Base-by-base conservation (phyloP, 2,797 vertebrate species). In the Morus bassanus region DNA sequence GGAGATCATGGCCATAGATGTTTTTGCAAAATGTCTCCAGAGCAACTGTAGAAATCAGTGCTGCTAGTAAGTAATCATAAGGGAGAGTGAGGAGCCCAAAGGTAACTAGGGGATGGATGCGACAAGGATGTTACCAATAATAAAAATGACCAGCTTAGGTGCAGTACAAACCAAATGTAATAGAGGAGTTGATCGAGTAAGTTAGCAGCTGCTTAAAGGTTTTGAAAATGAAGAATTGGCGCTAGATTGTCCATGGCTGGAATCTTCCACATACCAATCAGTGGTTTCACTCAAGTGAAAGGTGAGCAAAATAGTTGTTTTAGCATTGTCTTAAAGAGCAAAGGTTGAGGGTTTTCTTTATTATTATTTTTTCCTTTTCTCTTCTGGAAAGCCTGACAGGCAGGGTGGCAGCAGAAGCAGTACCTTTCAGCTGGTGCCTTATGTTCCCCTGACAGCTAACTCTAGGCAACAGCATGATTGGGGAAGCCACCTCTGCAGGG, bases 291-390 rank as follows among this genome's bases (percentile, higher is more conserved):
- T 27, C 17, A 56, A 61, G 24, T 56, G 30, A 72, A 85, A 69
- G 31, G 22, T 33, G 46, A 78, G 48, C 53, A 51, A 53, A 73
- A 14, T 16, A 27, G 7, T 74, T 77, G 17, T 30, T 88, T 41
- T 64, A 78, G 31, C 27, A 31, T 73, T 91, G 27, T 11, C 28
- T 91, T 79, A 65, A 70, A 1, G 5, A 78, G 30, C 14, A 48
- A 19, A 51, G 5, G 2, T 64, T 16, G 27, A 28, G 17, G 3
- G 3, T 0, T 0, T 67, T 89, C 50, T 35, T 3, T 16, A 22
- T 67, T 57, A 3, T 43, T 80, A 24, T 45, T 57, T 46, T 72
- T 85, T 23, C 7, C 5, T 80, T 80, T 63, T 80, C 10, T 39
- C 22, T 80, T 51, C 27, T 83, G 60, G 30, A 91, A 57, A 59